Conservation (phyloP, 64 coral and sea anemone species). For the Cladopsammia gracilis region DNA sequence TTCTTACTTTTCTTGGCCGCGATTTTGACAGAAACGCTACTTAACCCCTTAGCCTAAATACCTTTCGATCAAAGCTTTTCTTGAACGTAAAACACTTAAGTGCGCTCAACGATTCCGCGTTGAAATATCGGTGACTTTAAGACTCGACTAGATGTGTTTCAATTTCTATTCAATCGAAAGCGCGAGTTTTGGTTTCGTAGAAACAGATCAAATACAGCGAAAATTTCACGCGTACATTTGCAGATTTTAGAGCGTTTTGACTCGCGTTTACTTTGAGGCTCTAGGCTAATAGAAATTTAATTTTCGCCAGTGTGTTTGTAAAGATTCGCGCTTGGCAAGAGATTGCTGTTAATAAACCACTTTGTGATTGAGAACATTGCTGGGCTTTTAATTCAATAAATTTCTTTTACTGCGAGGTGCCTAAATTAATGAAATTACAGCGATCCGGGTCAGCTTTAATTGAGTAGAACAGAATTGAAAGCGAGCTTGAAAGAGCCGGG, state of each 20-base stretch:
- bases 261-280: slow-evolving; percentile 62
- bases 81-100: slow-evolving; percentile 21
- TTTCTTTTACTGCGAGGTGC: slow-evolving; percentile 54
- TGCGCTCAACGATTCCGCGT: background rate
- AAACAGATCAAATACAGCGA: background rate
- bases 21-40: slow-evolving; percentile 37
- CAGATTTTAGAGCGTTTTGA: slow-evolving; percentile 58
- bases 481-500: background rate
- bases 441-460: slow-evolving; percentile 64
- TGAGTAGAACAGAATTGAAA: slow-evolving; percentile 14
- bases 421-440: slow-evolving; percentile 89
- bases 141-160: background rate
- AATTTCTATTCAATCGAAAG: background rate
- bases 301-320: slow-evolving; percentile 74
- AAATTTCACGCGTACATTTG: slow-evolving; percentile 21
- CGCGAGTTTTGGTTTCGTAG: slow-evolving; percentile 23
- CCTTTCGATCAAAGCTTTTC: slow-evolving; percentile 49
- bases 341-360: slow-evolving; percentile 86
- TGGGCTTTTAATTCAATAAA: slow-evolving; percentile 83
- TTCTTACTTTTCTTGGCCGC: slow-evolving; percentile 34
- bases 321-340: slow-evolving; percentile 73
- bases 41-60: slow-evolving; percentile 36
- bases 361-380: slow-evolving; percentile 74
- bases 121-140: background rate
- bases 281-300: slow-evolving; percentile 90